Evolutionary conservation across 2,113 vertebrate genomes (phyloP).

Genomic region (Peromyscus polionotus): DNA sequence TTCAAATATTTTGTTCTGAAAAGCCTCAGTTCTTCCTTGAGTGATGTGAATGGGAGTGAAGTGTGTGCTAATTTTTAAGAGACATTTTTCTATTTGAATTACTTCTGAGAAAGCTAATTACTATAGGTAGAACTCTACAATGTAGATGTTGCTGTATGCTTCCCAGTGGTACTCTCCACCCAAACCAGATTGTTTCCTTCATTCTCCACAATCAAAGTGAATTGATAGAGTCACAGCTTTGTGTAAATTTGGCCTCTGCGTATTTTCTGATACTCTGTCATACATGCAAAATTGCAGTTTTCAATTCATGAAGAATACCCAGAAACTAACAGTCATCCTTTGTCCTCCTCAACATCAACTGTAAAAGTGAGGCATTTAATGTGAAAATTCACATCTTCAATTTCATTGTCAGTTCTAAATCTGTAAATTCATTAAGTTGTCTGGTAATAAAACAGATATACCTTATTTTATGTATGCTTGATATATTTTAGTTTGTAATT

Average conservation of each 20-base stretch:
- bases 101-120: not conserved
- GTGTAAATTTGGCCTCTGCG: not conserved
- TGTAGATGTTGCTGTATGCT: not conserved
- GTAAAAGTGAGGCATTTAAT: not conserved
- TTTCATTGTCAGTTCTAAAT: not conserved
- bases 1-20: not conserved
- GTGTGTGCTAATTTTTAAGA: not conserved
- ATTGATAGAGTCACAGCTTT: not conserved
- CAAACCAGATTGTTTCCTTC: not conserved
- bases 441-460: not conserved
- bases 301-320: not conserved
- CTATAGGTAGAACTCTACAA: accelerated
- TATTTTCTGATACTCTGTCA: not conserved
- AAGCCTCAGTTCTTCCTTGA: not conserved
- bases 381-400: not conserved
- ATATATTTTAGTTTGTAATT: not conserved
- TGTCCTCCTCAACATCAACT: not conserved
- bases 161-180: not conserved
- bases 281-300: not conserved
- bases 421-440: not conserved
- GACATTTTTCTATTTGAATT: not conserved
- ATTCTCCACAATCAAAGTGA: not conserved
- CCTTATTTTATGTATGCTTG: not conserved
- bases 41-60: not conserved
- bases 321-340: not conserved